Conservation (phyloP, 1,140 invertebrate species). For the Thaumatotibia leucotreta region DNA sequence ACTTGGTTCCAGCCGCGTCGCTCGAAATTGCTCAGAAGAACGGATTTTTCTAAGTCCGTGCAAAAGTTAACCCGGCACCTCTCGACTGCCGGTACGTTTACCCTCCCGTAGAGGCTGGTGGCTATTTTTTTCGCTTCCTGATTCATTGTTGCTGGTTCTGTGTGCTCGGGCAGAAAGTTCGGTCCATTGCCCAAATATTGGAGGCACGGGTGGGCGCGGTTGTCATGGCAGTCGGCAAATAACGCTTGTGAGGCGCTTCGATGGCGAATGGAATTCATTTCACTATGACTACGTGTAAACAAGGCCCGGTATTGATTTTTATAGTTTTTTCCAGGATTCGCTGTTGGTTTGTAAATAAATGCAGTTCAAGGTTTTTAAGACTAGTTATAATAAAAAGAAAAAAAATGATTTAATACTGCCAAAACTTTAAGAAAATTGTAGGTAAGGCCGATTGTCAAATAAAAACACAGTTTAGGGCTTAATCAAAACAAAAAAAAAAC, state of each 20-base stretch:
- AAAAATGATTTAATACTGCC: too few relatives aligned
- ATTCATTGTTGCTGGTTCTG: slow-evolving; percentile 33
- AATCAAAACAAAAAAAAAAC: too few relatives aligned
- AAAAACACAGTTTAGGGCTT: too few relatives aligned
- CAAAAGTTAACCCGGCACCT: slow-evolving; percentile 87
- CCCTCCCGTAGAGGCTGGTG: slow-evolving; percentile 44
- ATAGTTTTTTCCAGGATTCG: not conserved
- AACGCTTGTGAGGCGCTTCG: slow-evolving; percentile 27
- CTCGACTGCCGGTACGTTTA: slow-evolving; percentile 50
- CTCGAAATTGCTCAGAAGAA: slow-evolving; percentile 95
- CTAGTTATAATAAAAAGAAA: too few relatives aligned
- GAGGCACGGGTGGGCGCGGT: slow-evolving; percentile 28
- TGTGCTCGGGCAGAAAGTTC: slow-evolving; percentile 18
- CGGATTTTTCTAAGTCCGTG: slow-evolving; percentile 96
- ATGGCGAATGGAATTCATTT: slow-evolving; percentile 31
- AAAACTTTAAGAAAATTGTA: not conserved
- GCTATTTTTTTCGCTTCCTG: slow-evolving; percentile 47
- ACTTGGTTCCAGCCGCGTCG: slow-evolving; percentile 95
- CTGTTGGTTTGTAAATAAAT: not conserved
- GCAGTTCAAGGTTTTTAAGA: not conserved
- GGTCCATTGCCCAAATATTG: slow-evolving; percentile 32
- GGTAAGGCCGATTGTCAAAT: too few relatives aligned
- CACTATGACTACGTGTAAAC: slow-evolving; percentile 47
- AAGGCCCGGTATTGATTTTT: slow-evolving; percentile 37
- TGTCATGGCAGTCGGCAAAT: slow-evolving; percentile 36